phyloP scores from a whole-genome alignment of 2,113 vertebrate genomes.

The Oryzias woworae region DNA sequence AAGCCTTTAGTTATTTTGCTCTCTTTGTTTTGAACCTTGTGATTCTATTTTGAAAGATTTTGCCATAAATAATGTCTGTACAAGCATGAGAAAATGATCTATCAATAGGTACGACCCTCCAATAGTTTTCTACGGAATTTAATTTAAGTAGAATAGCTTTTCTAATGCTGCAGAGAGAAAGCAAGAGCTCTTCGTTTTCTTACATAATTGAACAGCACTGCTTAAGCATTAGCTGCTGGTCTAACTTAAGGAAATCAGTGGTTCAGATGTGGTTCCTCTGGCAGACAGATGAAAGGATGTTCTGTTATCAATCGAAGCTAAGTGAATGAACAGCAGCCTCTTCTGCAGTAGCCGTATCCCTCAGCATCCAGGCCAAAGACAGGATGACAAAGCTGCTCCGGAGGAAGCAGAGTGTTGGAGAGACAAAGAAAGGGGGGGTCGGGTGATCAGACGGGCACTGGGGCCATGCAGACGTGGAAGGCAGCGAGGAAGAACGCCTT shows the following conservation, averaged over 20 bases:
- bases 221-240: conserved; percentile 34
- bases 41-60: too few species aligned
- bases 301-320: conserved; percentile 50
- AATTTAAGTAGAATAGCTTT: conserved; percentile 2
- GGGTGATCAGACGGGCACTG: conserved; percentile 38
- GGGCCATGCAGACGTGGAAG: conserved; percentile 44
- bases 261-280: conserved; percentile 27
- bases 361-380: background rate
- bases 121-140: conserved; percentile 4
- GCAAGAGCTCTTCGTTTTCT: conserved; percentile 29
- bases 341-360: conserved; percentile 3
- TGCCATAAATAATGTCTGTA: too few species aligned
- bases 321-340: conserved; percentile 36
- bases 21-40: too few species aligned
- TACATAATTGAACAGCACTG: conserved; percentile 54
- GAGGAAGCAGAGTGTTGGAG: conserved; percentile 11
- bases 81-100: too few species aligned
- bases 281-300: conserved; percentile 27
- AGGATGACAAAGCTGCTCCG: conserved; percentile 12
- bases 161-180: conserved; percentile 8
- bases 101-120: too few species aligned
- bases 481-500: conserved; percentile 33
- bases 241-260: conserved; percentile 43
- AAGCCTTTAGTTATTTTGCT: too few species aligned
- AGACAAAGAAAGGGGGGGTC: conserved; percentile 6